phyloP scores from a whole-genome alignment of 2,113 vertebrate genomes.

The Etheostoma cragini region DNA sequence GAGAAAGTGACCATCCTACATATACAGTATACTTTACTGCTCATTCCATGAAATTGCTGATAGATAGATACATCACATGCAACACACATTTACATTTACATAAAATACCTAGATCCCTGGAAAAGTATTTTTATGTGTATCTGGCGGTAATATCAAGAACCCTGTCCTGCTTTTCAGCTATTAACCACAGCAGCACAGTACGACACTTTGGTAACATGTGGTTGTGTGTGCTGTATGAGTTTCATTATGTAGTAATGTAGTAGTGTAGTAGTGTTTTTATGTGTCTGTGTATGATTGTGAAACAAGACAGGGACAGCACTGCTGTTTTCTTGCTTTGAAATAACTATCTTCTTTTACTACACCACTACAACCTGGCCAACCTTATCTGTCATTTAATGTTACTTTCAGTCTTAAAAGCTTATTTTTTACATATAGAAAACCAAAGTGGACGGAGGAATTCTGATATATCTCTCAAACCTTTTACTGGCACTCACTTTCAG shows the following conservation, averaged over 20 bases:
- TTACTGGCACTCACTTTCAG: neutral
- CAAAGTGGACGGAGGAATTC: neutral
- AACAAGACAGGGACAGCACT: conserved; percentile 54
- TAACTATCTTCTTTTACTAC: conserved; percentile 46
- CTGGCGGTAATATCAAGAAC: conserved; percentile 26
- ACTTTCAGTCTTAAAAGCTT: conserved; percentile 72
- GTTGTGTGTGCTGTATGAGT: conserved; percentile 46
- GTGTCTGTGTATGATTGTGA: conserved; percentile 49
- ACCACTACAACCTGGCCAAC: conserved; percentile 21
- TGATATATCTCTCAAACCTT: neutral
- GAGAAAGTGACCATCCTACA: conserved; percentile 39
- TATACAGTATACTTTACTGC: conserved; percentile 12
- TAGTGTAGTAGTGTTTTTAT: conserved; percentile 43
- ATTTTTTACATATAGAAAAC: conserved; percentile 3
- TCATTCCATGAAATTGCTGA: conserved; percentile 24
- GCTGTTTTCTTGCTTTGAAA: conserved; percentile 70
- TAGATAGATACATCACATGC: conserved; percentile 2
- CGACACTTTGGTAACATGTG: conserved; percentile 39
- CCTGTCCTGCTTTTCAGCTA: conserved; percentile 49
- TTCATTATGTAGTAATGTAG: conserved; percentile 39
- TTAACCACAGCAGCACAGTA: conserved; percentile 43
- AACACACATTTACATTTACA: conserved; percentile 20
- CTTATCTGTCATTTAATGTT: conserved; percentile 42
- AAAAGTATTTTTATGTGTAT: conserved; percentile 32
- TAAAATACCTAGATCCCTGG: conserved; percentile 18